Conservation (phyloP, 64 coral and sea anemone genomes). For the Porites australiensis region DNA sequence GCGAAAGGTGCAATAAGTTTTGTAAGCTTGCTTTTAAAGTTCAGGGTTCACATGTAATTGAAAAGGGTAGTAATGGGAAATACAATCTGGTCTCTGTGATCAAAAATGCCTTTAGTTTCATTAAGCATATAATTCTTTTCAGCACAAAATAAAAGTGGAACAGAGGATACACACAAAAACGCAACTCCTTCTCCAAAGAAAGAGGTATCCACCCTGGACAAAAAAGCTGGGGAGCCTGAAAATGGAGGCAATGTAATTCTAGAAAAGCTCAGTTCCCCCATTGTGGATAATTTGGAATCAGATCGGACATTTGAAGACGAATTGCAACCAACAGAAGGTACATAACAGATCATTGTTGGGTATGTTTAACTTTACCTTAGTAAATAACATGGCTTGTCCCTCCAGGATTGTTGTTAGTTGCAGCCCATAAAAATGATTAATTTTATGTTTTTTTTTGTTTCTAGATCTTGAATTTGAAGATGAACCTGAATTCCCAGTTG, state of each 20-base stretch:
- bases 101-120: too few relatives aligned
- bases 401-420: too few relatives aligned
- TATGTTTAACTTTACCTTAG: too few relatives aligned
- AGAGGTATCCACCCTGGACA: not conserved
- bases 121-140: not conserved
- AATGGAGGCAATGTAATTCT: not conserved
- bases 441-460: not conserved
- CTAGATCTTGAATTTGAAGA: conserved; percentile 45
- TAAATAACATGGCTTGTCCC: too few relatives aligned
- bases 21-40: too few relatives aligned
- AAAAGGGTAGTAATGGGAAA: too few relatives aligned
- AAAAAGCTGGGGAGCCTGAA: conserved; percentile 17
- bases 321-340: conserved; percentile 34
- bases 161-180: not conserved
- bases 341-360: not conserved
- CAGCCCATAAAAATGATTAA: too few relatives aligned
- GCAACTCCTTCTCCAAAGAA: not conserved
- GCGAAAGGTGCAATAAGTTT: too few relatives aligned
- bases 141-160: conserved; percentile 8
- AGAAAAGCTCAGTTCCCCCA: not conserved
- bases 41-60: too few relatives aligned
- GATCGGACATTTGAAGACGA: conserved; percentile 33
- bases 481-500: conserved; percentile 75
- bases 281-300: not conserved
- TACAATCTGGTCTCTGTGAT: too few relatives aligned